Evolutionary conservation across 2,113 vertebrate genomes (phyloP).

Genomic region (Climacteris rufus): DNA sequence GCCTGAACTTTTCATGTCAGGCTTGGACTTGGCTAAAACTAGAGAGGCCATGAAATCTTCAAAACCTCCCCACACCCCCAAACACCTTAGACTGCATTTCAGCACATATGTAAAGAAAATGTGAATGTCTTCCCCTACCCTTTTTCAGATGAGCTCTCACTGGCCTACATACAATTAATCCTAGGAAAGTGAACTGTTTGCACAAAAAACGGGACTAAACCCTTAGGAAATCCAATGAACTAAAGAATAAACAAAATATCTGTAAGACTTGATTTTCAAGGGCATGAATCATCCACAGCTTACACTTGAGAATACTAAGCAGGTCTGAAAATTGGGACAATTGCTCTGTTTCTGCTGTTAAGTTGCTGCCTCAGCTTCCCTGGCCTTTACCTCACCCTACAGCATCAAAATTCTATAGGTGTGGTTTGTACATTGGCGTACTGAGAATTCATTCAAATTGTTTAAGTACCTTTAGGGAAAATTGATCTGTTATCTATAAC

Average conservation of each 20-base stretch:
- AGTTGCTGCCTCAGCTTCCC: neutral
- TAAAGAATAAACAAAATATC: slow-evolving; percentile 30
- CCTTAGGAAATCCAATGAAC: neutral
- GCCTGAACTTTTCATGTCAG: neutral
- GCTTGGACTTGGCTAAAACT: neutral
- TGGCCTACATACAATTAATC: neutral
- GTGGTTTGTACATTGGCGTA: neutral
- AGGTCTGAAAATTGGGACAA: neutral
- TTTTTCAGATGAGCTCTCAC: neutral
- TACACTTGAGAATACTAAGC: neutral
- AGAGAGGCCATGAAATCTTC: neutral
- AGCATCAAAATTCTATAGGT: neutral
- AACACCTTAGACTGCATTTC: neutral
- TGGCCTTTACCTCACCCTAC: neutral
- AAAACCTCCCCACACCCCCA: neutral
- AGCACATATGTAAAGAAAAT: neutral
- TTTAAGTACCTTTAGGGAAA: neutral
- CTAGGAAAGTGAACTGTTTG: neutral
- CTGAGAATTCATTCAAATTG: neutral
- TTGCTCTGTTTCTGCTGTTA: neutral
- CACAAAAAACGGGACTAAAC: neutral
- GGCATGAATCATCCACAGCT: neutral
- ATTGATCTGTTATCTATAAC: neutral
- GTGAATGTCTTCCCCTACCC: neutral
- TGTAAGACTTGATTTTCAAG: neutral